A percentile compares a stretch with the other conserved stretches of the same genome.
These are phyloP conservation scores for Erinaceus europaeus DNA, from an alignment of 2,113 vertebrate species.

Conservation along the genomic window DNA sequence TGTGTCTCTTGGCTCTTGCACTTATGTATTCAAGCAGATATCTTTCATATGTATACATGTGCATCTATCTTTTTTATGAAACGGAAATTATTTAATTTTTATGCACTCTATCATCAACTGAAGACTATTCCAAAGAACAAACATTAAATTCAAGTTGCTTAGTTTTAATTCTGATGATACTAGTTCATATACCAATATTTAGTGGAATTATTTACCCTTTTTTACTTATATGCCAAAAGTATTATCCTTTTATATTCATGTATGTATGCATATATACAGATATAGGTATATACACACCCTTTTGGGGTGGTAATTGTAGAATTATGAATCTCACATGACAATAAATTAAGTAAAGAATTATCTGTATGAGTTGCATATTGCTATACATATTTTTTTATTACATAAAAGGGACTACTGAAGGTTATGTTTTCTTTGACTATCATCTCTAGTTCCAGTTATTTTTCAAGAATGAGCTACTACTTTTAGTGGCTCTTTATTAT, in stretches of 20 bases:
- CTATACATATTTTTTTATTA: neutral
- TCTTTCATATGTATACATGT: too few relatives aligned
- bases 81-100: slow-evolving; percentile 25
- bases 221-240: too few relatives aligned
- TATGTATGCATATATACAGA: too few relatives aligned
- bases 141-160: neutral
- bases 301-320: slow-evolving; percentile 20
- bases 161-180: neutral
- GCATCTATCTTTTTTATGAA: too few relatives aligned
- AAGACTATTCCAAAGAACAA: neutral
- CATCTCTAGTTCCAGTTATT: neutral
- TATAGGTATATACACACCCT: too few relatives aligned
- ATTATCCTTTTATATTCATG: too few relatives aligned
- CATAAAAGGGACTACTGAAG: too few relatives aligned
- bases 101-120: neutral
- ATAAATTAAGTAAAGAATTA: too few relatives aligned
- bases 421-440: slow-evolving; percentile 1
- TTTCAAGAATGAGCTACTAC: neutral
- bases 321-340: slow-evolving; percentile 12
- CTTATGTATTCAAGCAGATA: too few relatives aligned
- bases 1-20: neutral
- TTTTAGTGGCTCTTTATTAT: slow-evolving; percentile 18
- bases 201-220: slow-evolving; percentile 19
- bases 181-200: neutral
- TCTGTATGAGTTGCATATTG: neutral